A percentile compares a stretch with the other conserved stretches of the same genome.
These are phyloP conservation scores for Rhabdomys pumilio DNA, from an alignment of 2,797 vertebrate species.

Conservation along the genomic window DNA sequence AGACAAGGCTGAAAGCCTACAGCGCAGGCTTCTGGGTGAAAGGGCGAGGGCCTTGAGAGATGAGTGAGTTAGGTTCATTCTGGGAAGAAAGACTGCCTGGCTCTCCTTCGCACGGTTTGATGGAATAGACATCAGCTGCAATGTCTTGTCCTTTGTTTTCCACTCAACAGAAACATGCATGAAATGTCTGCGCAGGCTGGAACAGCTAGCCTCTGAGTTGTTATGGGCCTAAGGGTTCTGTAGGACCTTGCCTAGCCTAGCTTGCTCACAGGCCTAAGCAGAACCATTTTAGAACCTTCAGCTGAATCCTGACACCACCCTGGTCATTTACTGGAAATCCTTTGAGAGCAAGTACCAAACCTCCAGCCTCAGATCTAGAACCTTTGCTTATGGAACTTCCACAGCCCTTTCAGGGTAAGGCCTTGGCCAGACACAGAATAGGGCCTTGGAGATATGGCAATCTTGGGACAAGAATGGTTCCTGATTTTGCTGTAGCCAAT, in stretches of 20 bases:
- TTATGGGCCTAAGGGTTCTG: background rate
- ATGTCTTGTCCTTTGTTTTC: conserved; percentile 1
- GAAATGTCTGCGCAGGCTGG: background rate
- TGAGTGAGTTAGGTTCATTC: background rate
- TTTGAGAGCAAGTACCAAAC: background rate
- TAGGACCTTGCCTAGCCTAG: background rate
- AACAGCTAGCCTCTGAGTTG: background rate
- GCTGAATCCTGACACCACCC: background rate
- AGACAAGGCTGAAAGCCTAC: background rate
- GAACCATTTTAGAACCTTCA: background rate
- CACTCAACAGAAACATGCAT: background rate
- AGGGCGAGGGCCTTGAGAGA: background rate
- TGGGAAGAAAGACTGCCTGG: background rate
- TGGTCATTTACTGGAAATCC: background rate
- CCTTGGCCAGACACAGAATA: background rate
- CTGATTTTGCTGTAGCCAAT: background rate
- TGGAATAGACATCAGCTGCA: background rate
- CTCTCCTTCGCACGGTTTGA: background rate
- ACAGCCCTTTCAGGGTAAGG: background rate
- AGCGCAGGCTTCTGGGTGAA: background rate
- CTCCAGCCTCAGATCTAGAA: background rate
- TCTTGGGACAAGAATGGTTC: background rate
- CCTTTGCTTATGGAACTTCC: background rate
- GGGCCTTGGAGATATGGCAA: rapidly evolving
- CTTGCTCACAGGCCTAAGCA: background rate